Conservation (phyloP, 2,888 invertebrate genomes). For the Acleris holmiana region DNA sequence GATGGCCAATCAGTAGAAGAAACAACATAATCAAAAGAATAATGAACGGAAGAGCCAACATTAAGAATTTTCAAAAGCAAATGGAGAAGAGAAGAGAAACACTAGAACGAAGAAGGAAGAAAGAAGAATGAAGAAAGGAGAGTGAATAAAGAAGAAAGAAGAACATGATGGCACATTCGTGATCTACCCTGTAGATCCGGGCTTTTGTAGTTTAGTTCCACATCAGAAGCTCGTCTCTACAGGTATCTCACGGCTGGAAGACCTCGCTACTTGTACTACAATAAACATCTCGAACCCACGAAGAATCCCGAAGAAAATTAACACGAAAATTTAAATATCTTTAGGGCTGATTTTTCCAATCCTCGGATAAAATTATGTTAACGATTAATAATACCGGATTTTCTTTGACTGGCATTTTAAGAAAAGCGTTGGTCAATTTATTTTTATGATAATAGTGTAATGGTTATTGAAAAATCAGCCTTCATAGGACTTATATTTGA, state of each 20-base stretch:
- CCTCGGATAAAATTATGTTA: no score
- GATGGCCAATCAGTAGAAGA: no score
- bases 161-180: constrained; percentile 92
- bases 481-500: no score
- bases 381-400: no score
- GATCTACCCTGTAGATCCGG: constrained; percentile 99
- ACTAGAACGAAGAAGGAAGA: no score
- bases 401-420: no score
- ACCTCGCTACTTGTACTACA: constrained; percentile 86
- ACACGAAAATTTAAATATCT: background rate
- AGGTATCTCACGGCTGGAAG: constrained; percentile 99
- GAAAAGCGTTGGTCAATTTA: no score
- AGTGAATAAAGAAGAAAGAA: constrained; percentile 56
- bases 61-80: background rate
- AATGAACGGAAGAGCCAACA: no score
- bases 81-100: constrained; percentile 19
- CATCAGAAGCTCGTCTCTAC: constrained; percentile 99
- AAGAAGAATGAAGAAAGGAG: constrained; percentile 40
- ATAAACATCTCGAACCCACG: constrained; percentile 29
- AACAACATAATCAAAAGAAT: no score
- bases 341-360: no score
- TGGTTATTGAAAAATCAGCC: no score
- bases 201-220: constrained; percentile 97
- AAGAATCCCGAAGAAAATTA: constrained; percentile 40
- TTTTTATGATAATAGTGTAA: no score